A percentile compares a stretch with the other conserved stretches of the same genome.
Evolutionary conservation across 64 coral and sea anemone genomes (phyloP).

Genomic region (Montipora capricornis): DNA sequence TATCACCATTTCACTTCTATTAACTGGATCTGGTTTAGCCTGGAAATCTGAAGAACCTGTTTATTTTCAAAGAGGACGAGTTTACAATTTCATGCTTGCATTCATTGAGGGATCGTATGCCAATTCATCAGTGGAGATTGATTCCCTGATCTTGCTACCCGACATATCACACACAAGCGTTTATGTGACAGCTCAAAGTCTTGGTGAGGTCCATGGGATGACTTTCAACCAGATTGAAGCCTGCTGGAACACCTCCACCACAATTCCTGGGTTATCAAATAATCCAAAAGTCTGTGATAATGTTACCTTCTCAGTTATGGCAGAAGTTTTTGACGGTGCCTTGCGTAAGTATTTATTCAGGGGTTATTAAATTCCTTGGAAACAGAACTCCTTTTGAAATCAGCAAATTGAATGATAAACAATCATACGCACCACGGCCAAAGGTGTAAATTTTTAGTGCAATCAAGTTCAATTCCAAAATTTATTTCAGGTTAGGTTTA

Average conservation of each 20-base stretch:
- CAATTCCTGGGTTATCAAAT: conserved; percentile 18
- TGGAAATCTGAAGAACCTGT: conserved; percentile 52
- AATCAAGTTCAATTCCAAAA: no score
- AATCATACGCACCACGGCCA: no score
- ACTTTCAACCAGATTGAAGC: conserved; percentile 13
- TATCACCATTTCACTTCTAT: neutral
- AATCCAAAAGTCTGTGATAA: conserved; percentile 71
- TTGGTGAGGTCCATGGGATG: conserved; percentile 53
- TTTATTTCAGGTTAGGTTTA: no score
- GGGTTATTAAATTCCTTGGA: no score
- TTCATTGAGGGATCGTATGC: conserved; percentile 7
- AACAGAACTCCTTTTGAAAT: no score
- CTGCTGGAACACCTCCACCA: conserved; percentile 71
- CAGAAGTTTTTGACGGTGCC: conserved; percentile 86
- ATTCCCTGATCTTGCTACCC: conserved; percentile 85
- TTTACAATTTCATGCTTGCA: conserved; percentile 79
- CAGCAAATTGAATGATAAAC: no score
- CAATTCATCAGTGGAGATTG: conserved; percentile 73
- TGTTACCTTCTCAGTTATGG: conserved; percentile 93
- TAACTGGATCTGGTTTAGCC: conserved; percentile 56
- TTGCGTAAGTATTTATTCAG: conserved; percentile 63
- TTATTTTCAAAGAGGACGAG: conserved; percentile 47
- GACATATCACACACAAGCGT: conserved; percentile 44
- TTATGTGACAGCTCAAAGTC: conserved; percentile 46
- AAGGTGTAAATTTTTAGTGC: no score